Base-by-base conservation (phyloP, 2,797 vertebrate genomes). In the Threskiornis aethiopicus region DNA sequence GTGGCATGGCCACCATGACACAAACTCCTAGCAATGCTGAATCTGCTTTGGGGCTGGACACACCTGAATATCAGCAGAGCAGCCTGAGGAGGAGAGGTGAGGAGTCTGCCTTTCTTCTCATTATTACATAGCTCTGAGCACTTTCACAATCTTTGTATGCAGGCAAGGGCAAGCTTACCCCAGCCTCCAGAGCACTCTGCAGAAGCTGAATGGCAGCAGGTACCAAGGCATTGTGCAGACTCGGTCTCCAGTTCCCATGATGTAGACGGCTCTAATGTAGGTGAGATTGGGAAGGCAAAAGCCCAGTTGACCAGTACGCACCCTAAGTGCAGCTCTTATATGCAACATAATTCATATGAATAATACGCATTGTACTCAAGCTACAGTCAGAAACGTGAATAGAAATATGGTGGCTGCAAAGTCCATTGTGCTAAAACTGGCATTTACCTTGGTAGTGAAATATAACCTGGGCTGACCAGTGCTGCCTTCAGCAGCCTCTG, bases 1-100 rank as follows among this genome's bases (percentile, higher is more conserved):
- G 5, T 35, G 41, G 0, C 52, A 33, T 4, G 2, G 8, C 7
- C n/a, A 37, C 39, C 0, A 0, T 16, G 24, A 47, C 17, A 66
- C 15, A 75, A 81, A 16, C 24, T n/a, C 8, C 10, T 33, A 65
- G 6, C 9, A 67, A 25, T 26, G 66, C 9, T 44, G 21, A 41
- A 17, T 41, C 9, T 65, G 14, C 8, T 24, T 10, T 21, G 20
- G 5, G 37, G 5, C 24, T 9, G 1, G 13, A 3, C 49, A 61
- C 11, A 12, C 9, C 12, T 44, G n/a, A 13, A 9, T 35, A 33
- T 29, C 57, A 58, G 26, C 54, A 72, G 35, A 62, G 11, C 5
- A 66, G 11, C 24, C 37, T 61, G 13, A 41, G 33, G 13, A 44
- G 26, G 8, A 51, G 13, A 35, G 10, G 5, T 37, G 22, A 61